phyloP scores from a whole-genome alignment of 2,888 invertebrate species.

The Parapristionchus giblindavisi region DNA sequence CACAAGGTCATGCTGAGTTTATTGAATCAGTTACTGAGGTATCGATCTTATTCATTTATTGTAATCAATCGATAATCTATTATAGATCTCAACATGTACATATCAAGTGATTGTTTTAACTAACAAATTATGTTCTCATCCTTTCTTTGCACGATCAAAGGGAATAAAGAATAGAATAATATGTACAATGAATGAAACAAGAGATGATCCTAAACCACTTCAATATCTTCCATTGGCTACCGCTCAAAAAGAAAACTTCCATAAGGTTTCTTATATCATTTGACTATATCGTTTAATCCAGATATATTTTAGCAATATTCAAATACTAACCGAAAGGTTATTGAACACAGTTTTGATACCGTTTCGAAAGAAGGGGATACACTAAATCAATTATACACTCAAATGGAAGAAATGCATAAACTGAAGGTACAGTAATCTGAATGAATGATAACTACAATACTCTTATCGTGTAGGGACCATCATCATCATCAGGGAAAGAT shows the following conservation, averaged over 20 bases:
- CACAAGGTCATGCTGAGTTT: slow-evolving; percentile 43
- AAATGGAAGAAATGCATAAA: slow-evolving; percentile 13
- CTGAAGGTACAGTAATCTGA: not conserved
- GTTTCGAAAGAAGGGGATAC: not conserved
- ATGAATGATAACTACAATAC: not conserved
- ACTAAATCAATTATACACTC: not conserved
- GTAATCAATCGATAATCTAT: not conserved
- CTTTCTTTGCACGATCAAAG: slow-evolving; percentile 69
- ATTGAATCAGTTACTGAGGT: slow-evolving; percentile 52
- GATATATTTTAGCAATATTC: not conserved
- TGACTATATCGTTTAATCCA: not conserved
- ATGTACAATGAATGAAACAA: not conserved
- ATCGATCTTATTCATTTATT: too few species aligned
- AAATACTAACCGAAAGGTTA: not conserved
- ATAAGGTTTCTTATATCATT: slow-evolving; percentile 3
- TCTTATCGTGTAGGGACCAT: too few species aligned
- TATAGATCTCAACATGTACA: slow-evolving; percentile 77
- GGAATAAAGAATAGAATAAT: not conserved
- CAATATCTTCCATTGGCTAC: not conserved
- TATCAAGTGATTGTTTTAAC: slow-evolving; percentile 91
- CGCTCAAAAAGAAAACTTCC: slow-evolving; percentile 11
- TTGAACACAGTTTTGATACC: not conserved
- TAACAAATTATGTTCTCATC: slow-evolving; percentile 86
- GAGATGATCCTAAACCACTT: not conserved
- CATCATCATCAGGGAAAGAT: too few species aligned